phyloP scores from a whole-genome alignment of 1,140 invertebrate species.

The Anthonomus grandis region DNA sequence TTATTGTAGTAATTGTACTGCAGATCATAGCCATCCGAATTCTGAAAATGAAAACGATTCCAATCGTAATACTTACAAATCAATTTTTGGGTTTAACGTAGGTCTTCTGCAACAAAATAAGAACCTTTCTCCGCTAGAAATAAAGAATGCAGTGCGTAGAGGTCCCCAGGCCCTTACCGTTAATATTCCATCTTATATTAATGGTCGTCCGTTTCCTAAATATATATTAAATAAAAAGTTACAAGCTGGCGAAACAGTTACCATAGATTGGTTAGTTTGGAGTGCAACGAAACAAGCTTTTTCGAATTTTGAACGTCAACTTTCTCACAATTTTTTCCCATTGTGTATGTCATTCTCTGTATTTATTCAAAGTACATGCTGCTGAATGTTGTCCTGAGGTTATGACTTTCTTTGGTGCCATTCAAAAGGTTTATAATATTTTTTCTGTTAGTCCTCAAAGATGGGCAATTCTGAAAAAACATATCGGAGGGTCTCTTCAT shows the following conservation, averaged over 20 bases:
- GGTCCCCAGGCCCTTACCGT: no score
- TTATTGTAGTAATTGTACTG: no score
- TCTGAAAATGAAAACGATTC: no score
- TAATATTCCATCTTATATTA: no score
- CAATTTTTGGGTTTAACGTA: no score
- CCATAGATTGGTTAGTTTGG: background rate
- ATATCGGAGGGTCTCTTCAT: background rate
- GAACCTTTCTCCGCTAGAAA: no score
- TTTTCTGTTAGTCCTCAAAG: background rate
- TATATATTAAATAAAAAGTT: background rate
- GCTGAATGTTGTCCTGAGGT: slow-evolving; percentile 3
- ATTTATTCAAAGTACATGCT: background rate
- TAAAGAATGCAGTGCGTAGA: no score
- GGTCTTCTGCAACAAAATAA: no score
- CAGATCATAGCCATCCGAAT: no score
- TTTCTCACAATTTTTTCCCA: background rate
- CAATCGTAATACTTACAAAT: no score
- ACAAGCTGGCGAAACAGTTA: background rate
- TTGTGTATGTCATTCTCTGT: background rate
- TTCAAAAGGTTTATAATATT: background rate
- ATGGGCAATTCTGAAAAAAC: background rate
- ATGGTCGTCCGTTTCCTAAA: no score
- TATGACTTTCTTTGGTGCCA: background rate
- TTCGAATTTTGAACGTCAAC: slow-evolving; percentile 2
- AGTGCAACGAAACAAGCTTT: background rate